Evolutionary conservation across 2,113 vertebrate genomes (phyloP), one percentile per base, ranked within the genome.

Genomic region (Tamias sibiricus): DNA sequence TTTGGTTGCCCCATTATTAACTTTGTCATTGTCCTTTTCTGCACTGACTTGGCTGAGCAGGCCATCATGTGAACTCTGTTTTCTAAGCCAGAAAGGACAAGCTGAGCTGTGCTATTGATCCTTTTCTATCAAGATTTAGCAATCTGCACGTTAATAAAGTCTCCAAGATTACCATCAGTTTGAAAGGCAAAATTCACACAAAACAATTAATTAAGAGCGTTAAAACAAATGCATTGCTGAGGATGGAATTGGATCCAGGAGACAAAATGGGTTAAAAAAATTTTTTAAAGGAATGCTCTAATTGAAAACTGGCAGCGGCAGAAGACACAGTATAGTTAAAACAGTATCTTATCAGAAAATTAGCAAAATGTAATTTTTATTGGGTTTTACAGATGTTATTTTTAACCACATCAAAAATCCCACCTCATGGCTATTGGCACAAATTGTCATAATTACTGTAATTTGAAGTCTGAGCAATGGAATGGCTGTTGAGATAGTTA

Each of bases 321-420:
- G 94, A 98, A 98, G 98, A 98, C 95, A 96, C 88, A 95, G 96
- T 96, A 98, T 98, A 98, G 98, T 98, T 98, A 97, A 98, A 96
- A 98, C 94, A 98, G 98, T 98, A 98, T 99, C 98, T 99, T 99
- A 99, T 99, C 99, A 99, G 99, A 99, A 99, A 99, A 99, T 99
- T 99, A 99, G 98, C 98, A 98, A 98, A 99, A 98, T 98, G 98
- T 99, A 98, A 99, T 98, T 98, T 99, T 99, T 98, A 98, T 98
- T 98, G 98, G 98, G 98, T 98, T 98, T 98, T 98, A 98, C 98
- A 98, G 98, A 99, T 99, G 98, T 99, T 99, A 98, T 99, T 99
- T 99, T 99, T 99, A 99, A 98, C 98, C 98, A 98, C 98, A 99
- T 99, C 98, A 99, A 99, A 99, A 99, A 99, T 98, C 24, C 97